These are phyloP conservation scores for Drosophila mimica DNA, from an alignment of 2,888 invertebrate species.

Conservation along the genomic window DNA sequence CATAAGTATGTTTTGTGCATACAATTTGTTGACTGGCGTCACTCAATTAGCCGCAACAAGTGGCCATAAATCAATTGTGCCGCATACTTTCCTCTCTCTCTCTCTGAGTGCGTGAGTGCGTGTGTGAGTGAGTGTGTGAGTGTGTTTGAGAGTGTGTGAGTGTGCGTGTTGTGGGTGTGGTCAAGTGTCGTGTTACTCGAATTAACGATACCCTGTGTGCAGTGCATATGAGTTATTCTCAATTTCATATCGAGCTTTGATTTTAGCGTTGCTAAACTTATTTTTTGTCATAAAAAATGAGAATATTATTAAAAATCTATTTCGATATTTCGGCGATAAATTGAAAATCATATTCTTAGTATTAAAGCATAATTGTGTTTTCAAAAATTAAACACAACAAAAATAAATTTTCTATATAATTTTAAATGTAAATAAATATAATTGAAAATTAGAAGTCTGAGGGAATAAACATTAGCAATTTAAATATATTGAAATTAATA, in stretches of 20 bases:
- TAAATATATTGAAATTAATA: no score
- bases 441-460: no score
- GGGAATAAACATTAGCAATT: not conserved
- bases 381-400: no score
- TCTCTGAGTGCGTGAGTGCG: not conserved
- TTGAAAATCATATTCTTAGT: not conserved
- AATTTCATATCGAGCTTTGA: not conserved
- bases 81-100: slow-evolving; percentile 60
- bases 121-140: not conserved
- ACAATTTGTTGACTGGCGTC: slow-evolving; percentile 57
- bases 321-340: not conserved
- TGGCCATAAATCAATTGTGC: slow-evolving; percentile 63
- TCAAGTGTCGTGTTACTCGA: not conserved
- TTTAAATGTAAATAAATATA: no score
- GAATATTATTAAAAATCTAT: not conserved
- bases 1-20: slow-evolving; percentile 64
- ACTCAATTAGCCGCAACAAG: slow-evolving; percentile 78
- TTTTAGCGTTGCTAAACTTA: not conserved
- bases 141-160: slow-evolving; percentile 54
- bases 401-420: no score
- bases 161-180: slow-evolving; percentile 58
- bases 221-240: not conserved
- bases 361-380: not conserved
- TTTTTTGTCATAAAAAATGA: not conserved
- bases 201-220: slow-evolving; percentile 22